These are phyloP conservation scores for Eupsittula cactorum DNA, from an alignment of 2,113 vertebrate genomes.

Conservation along the genomic window DNA sequence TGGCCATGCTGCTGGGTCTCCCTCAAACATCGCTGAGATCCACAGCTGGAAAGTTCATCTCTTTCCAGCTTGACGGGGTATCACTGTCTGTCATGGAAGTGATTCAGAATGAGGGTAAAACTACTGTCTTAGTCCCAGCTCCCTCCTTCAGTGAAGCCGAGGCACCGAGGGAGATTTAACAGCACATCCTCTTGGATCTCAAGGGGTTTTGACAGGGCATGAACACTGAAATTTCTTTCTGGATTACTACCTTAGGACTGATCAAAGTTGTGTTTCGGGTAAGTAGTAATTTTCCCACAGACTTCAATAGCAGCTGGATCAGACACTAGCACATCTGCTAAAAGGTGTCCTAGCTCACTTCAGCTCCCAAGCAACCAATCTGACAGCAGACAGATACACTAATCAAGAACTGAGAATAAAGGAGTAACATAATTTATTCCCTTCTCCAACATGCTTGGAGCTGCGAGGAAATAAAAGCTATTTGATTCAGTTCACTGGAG, in stretches of 20 bases:
- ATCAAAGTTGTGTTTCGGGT: rapidly evolving
- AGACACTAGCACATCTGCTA: background rate
- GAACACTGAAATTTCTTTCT: background rate
- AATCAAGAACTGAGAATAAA: background rate
- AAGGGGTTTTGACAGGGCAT: background rate
- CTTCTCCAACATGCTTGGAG: background rate
- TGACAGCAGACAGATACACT: background rate
- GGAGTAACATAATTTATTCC: background rate
- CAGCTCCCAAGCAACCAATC: background rate
- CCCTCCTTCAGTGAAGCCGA: slow-evolving; percentile 17
- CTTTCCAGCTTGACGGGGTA: background rate
- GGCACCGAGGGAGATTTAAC: background rate
- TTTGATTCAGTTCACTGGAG: background rate
- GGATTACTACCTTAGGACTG: background rate
- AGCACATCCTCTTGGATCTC: background rate
- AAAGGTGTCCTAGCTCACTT: background rate
- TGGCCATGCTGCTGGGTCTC: background rate
- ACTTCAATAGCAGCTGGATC: background rate
- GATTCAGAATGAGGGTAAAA: slow-evolving; percentile 47
- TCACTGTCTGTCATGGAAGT: slow-evolving; percentile 35
- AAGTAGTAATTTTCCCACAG: background rate
- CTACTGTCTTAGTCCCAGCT: background rate
- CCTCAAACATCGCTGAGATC: background rate
- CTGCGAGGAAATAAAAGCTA: background rate
- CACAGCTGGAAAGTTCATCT: slow-evolving; percentile 38